Percentiles rank a stretch among this genome's conserved stretches.
Evolutionary conservation across 2,797 vertebrate genomes (phyloP).

Genomic region (Poeciliopsis infans): DNA sequence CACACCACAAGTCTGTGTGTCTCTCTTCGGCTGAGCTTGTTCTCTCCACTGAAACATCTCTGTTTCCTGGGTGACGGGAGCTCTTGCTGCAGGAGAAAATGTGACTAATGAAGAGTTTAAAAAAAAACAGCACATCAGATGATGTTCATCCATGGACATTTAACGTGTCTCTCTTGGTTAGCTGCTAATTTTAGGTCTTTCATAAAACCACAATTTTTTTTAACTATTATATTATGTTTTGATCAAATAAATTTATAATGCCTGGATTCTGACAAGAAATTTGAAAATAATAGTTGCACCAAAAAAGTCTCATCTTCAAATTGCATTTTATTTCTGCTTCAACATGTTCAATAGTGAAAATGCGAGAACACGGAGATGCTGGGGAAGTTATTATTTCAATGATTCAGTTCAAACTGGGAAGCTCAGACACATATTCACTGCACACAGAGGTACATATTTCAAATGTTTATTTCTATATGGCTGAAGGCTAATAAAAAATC

Average conservation of each 20-base stretch:
- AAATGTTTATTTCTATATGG: background rate
- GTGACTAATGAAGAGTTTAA: background rate
- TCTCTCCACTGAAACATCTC: constrained; percentile 17
- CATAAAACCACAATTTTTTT: background rate
- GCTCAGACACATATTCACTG: background rate
- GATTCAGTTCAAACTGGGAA: background rate
- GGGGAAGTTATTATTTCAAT: background rate
- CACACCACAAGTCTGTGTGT: constrained; percentile 1
- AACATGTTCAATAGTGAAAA: background rate
- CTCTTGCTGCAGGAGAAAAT: constrained; percentile 17
- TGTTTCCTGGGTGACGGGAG: constrained; percentile 31
- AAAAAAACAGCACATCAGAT: constrained; percentile 2
- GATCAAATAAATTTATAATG: background rate
- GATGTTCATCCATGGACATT: constrained; percentile 2
- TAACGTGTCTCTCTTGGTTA: background rate
- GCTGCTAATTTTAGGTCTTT: background rate
- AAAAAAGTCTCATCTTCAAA: background rate
- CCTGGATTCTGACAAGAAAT: background rate
- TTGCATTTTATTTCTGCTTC: background rate
- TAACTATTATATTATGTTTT: background rate
- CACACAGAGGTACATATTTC: background rate
- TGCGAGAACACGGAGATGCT: background rate
- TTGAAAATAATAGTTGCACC: background rate
- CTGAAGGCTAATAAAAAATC: background rate
- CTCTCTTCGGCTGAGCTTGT: constrained; percentile 1